Percentiles rank a stretch among this genome's conserved stretches.
Evolutionary conservation across 2,888 invertebrate genomes (phyloP).

Genomic region (Limenitis camilla): DNA sequence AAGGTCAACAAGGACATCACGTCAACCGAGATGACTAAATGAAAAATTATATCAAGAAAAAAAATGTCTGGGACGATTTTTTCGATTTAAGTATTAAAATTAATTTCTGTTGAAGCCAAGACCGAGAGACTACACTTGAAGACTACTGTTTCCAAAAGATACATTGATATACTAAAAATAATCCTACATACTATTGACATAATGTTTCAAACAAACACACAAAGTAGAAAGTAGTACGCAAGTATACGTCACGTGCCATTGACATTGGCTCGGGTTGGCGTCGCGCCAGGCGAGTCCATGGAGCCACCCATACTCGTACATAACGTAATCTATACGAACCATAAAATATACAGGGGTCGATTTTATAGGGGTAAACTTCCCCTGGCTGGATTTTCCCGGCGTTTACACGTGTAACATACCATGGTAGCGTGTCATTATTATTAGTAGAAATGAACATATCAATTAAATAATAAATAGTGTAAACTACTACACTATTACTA

Average conservation of each 20-base stretch:
- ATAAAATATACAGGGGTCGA: neutral
- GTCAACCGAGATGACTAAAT: too few relatives aligned
- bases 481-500: too few relatives aligned
- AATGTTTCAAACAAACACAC: neutral
- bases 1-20: too few relatives aligned
- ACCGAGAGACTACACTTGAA: too few relatives aligned
- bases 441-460: too few relatives aligned
- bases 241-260: constrained; percentile 41
- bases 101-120: too few relatives aligned
- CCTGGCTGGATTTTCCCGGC: neutral
- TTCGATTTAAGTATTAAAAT: too few relatives aligned
- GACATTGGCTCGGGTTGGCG: constrained; percentile 57
- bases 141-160: too few relatives aligned
- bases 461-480: too few relatives aligned
- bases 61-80: too few relatives aligned
- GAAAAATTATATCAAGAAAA: too few relatives aligned
- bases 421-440: too few relatives aligned
- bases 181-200: neutral
- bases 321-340: neutral
- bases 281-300: constrained; percentile 22
- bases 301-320: constrained; percentile 12
- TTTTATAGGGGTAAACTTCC: constrained; percentile 1
- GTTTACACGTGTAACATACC: neutral
- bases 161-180: neutral
- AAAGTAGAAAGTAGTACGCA: neutral